Conservation (phyloP, 2,113 vertebrate species). For the Dasyornis broadbenti region DNA sequence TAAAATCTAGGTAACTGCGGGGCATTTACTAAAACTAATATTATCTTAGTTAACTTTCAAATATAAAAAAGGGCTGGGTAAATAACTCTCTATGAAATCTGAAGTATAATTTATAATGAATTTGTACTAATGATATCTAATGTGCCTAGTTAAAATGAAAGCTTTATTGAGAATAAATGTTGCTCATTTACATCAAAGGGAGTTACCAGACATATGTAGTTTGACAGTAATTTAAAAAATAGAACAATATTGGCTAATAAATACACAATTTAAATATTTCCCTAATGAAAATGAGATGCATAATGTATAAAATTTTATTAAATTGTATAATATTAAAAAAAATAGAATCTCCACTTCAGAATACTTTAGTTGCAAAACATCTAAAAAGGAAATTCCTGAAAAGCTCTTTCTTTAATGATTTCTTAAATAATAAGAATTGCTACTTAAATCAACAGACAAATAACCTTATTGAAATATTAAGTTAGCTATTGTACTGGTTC, state of each 20-base stretch:
- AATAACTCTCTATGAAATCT: conserved; percentile 71
- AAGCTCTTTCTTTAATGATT: background rate
- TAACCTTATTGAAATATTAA: background rate
- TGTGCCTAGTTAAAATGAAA: conserved; percentile 68
- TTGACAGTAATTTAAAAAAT: conserved; percentile 67
- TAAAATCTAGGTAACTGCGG: conserved; percentile 58
- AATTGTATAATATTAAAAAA: background rate
- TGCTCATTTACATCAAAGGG: conserved; percentile 74
- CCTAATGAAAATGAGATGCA: conserved; percentile 5
- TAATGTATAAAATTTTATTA: background rate
- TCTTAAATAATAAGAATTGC: background rate
- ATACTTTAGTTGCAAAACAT: background rate
- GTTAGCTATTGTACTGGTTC: background rate
- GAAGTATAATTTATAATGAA: conserved; percentile 74
- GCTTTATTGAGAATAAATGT: conserved; percentile 73
- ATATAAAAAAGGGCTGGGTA: conserved; percentile 61
- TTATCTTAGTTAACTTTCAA: conserved; percentile 73
- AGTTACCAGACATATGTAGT: conserved; percentile 61
- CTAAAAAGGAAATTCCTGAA: background rate
- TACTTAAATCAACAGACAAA: background rate
- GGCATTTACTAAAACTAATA: conserved; percentile 72
- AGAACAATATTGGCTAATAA: conserved; percentile 61
- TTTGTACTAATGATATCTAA: conserved; percentile 76
- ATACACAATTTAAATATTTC: conserved; percentile 56
- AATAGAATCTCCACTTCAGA: background rate